Percentiles rank a stretch among this genome's conserved stretches.
phyloP scores from a whole-genome alignment of 2,113 vertebrate species.

The Syngnathus floridae region DNA sequence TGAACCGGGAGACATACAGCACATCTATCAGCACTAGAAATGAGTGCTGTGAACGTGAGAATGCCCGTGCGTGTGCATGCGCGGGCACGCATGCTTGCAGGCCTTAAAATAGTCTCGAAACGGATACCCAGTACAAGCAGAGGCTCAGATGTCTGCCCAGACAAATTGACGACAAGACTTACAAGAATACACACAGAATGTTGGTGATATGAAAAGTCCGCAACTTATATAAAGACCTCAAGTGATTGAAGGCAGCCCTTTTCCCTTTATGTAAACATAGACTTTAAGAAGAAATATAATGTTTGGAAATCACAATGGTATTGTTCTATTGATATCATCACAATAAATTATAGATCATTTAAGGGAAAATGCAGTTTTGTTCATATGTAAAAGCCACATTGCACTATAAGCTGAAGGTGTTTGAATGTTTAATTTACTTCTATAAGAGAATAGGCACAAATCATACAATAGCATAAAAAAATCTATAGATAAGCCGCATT shows the following conservation, averaged over 20 bases:
- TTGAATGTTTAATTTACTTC: no score
- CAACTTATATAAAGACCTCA: not conserved
- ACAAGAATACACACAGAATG: not conserved
- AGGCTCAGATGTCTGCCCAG: slow-evolving; percentile 40
- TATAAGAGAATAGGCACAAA: no score
- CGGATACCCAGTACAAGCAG: slow-evolving; percentile 30
- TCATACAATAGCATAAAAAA: no score
- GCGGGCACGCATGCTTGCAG: slow-evolving; percentile 8
- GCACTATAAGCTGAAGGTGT: no score
- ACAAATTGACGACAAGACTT: slow-evolving; percentile 25
- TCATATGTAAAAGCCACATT: no score
- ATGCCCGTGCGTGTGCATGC: slow-evolving; percentile 10
- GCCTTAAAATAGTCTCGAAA: slow-evolving; percentile 59
- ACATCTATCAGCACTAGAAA: slow-evolving; percentile 14
- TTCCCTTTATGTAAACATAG: no score
- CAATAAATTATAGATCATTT: no score
- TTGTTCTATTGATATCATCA: not conserved
- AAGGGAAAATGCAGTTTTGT: no score
- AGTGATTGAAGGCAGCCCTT: not conserved
- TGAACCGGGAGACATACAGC: slow-evolving; percentile 11
- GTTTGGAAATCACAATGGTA: not conserved
- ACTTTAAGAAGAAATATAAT: no score
- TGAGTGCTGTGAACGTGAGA: slow-evolving; percentile 8
- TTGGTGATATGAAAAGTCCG: not conserved
- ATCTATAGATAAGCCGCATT: no score